These are phyloP conservation scores for Betta splendens DNA, from an alignment of 2,797 vertebrate genomes.

Conservation along the genomic window DNA sequence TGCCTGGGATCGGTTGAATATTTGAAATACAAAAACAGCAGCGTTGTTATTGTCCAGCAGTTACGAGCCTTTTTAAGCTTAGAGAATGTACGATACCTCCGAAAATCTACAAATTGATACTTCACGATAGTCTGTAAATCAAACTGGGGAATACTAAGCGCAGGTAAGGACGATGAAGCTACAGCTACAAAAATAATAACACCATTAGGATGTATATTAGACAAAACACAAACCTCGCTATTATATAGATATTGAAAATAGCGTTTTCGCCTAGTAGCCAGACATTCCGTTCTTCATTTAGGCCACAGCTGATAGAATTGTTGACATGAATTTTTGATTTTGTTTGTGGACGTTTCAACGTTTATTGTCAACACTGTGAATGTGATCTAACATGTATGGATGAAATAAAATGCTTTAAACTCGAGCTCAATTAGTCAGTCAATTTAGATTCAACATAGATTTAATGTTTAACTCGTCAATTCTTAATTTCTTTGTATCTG, in stretches of 20 bases:
- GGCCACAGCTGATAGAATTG: too few species aligned
- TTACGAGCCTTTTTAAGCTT: neutral
- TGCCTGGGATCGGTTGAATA: constrained; percentile 80
- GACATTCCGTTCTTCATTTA: neutral
- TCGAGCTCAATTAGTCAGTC: neutral
- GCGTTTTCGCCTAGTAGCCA: neutral
- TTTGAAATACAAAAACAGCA: constrained; percentile 66
- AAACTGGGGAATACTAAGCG: constrained; percentile 9
- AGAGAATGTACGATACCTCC: neutral
- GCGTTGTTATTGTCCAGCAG: neutral
- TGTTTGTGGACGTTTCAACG: neutral
- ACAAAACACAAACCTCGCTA: neutral
- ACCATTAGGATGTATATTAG: neutral
- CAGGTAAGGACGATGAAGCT: constrained; percentile 58
- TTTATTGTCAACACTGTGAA: neutral
- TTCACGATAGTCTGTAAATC: constrained; percentile 11
- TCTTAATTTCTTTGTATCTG: too few species aligned
- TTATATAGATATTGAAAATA: too few species aligned
- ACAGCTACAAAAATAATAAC: too few species aligned
- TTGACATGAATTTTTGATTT: too few species aligned
- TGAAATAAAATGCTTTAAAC: neutral
- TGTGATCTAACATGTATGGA: neutral
- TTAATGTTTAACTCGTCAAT: constrained; percentile 1
- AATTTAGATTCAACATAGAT: neutral
- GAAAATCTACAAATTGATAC: neutral